A percentile compares a stretch with the other conserved stretches of the same genome.
These are phyloP conservation scores for Notospermus geniculatus DNA, from an alignment of 1,140 invertebrate species.

Conservation along the genomic window DNA sequence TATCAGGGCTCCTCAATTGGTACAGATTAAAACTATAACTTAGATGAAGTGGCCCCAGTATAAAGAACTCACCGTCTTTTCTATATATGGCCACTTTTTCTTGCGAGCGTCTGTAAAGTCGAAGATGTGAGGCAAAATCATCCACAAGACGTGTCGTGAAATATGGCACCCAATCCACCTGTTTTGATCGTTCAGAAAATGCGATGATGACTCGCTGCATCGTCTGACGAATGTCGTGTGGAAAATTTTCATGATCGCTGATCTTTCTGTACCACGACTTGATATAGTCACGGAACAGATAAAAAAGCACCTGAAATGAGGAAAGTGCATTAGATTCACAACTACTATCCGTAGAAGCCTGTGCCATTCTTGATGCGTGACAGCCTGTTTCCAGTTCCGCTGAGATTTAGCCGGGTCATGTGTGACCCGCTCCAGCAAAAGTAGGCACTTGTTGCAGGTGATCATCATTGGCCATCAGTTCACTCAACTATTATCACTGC, in stretches of 20 bases:
- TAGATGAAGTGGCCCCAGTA: too few species aligned
- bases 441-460: too few species aligned
- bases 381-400: too few species aligned
- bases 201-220: conserved; percentile 60
- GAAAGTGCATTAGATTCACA: too few species aligned
- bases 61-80: conserved; percentile 43
- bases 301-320: conserved; percentile 67
- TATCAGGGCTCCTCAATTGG: too few species aligned
- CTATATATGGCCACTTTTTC: conserved; percentile 63
- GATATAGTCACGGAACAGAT: conserved; percentile 75
- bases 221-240: conserved; percentile 59
- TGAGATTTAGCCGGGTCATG: too few species aligned
- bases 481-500: too few species aligned
- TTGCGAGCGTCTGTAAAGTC: conserved; percentile 73
- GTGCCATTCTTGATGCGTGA: too few species aligned
- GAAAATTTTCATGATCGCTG: conserved; percentile 61
- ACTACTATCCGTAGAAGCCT: too few species aligned
- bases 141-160: conserved; percentile 83
- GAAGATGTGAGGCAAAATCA: conserved; percentile 83
- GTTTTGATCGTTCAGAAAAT: conserved; percentile 68
- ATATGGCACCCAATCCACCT: conserved; percentile 85
- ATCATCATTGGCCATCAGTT: too few species aligned
- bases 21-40: too few species aligned
- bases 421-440: too few species aligned
- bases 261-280: conserved; percentile 70